A percentile compares a stretch with the other conserved stretches of the same genome.
Evolutionary conservation across 2,113 vertebrate genomes (phyloP).

Genomic region (Urocolius indicus): DNA sequence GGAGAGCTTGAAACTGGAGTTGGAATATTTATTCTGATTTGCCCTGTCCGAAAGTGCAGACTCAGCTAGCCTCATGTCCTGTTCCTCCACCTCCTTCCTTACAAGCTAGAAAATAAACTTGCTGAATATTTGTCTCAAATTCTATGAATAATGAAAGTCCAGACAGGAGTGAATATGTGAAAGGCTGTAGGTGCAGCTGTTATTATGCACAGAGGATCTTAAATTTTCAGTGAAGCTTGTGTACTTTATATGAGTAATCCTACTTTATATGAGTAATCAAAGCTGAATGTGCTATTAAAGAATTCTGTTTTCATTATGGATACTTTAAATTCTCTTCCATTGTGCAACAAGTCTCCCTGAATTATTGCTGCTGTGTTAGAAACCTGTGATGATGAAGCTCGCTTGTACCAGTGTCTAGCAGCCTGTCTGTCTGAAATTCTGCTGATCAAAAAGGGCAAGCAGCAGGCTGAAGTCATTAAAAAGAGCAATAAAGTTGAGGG

Average conservation of each 20-base stretch:
- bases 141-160: background rate
- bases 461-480: background rate
- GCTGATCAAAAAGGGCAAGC: background rate
- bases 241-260: slow-evolving; percentile 1
- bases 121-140: background rate
- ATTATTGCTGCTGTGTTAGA: background rate
- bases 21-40: background rate
- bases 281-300: background rate
- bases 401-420: background rate
- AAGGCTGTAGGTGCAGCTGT: background rate
- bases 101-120: background rate
- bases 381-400: background rate
- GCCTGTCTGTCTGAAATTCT: background rate
- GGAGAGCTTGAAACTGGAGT: background rate
- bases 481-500: background rate
- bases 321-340: background rate
- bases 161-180: background rate
- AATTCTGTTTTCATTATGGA: background rate
- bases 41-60: background rate
- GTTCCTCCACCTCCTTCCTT: background rate
- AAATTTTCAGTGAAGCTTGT: background rate
- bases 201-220: background rate
- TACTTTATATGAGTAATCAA: slow-evolving; percentile 11
- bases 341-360: background rate
- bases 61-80: background rate